Conservation (phyloP, 2,797 vertebrate species). For the Etheostoma perlongum region DNA sequence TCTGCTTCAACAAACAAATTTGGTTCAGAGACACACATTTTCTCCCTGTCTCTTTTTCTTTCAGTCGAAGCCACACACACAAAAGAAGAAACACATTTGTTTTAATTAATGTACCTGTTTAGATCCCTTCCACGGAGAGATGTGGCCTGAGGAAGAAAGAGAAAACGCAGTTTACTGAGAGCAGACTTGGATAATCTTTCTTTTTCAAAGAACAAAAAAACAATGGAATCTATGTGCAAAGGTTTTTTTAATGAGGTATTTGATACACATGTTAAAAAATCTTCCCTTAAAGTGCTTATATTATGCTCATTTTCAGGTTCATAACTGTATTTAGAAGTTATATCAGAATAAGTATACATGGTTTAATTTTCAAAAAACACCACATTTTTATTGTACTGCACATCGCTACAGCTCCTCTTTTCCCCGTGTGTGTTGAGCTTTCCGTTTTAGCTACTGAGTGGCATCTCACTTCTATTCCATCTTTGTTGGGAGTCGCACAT, state of each 20-base stretch:
- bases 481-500: too few species aligned
- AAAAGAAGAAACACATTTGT: conserved; percentile 21
- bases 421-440: too few species aligned
- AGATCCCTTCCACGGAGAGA: conserved; percentile 97
- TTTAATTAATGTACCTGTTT: conserved; percentile 90
- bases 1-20: conserved; percentile 46
- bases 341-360: too few species aligned
- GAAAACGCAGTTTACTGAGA: conserved; percentile 68
- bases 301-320: too few species aligned
- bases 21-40: conserved; percentile 19
- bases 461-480: too few species aligned
- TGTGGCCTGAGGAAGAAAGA: conserved; percentile 90
- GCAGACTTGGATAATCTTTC: conserved; percentile 15
- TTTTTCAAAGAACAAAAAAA: too few species aligned
- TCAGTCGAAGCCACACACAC: conserved; percentile 4
- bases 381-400: too few species aligned
- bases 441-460: too few species aligned
- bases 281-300: not conserved
- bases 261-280: not conserved
- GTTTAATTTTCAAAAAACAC: too few species aligned
- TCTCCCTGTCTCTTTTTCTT: not conserved
- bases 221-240: not conserved
- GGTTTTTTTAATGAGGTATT: conserved; percentile 8
- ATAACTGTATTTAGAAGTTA: too few species aligned
- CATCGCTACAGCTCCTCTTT: too few species aligned